phyloP scores from a whole-genome alignment of 2,888 invertebrate genomes.

The Aquatica leii region DNA sequence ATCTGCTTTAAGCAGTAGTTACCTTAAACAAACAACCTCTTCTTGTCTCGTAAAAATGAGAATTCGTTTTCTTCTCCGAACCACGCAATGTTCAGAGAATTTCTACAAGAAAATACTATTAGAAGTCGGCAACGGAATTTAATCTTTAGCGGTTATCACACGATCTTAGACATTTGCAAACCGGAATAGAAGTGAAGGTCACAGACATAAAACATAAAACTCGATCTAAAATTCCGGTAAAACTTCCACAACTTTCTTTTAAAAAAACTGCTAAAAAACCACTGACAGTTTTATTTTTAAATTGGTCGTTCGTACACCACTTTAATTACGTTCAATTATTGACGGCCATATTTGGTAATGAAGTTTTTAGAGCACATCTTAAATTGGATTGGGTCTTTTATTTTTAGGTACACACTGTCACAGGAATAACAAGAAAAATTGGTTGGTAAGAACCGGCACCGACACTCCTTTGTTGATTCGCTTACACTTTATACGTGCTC shows the following conservation, averaged over 20 bases:
- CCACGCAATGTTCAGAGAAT: constrained; percentile 18
- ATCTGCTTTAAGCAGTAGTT: constrained; percentile 36
- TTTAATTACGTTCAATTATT: constrained; percentile 26
- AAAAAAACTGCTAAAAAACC: constrained; percentile 13
- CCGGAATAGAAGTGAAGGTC: constrained; percentile 38
- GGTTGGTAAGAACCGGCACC: constrained; percentile 1
- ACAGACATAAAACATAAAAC: constrained; percentile 34
- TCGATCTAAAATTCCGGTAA: constrained; percentile 32
- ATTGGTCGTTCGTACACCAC: constrained; percentile 16
- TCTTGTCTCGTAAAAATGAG: no score
- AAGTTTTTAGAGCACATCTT: constrained; percentile 30
- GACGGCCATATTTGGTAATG: constrained; percentile 28
- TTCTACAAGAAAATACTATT: constrained; percentile 28
- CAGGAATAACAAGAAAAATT: neutral
- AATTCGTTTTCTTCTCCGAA: constrained; percentile 21
- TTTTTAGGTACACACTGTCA: constrained; percentile 11
- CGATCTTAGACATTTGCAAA: constrained; percentile 38
- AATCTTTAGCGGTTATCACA: constrained; percentile 38
- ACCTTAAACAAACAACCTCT: constrained; percentile 30
- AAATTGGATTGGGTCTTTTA: no score
- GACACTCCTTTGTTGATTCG: constrained; percentile 22
- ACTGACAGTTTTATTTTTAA: constrained; percentile 18
- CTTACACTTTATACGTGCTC: constrained; percentile 34
- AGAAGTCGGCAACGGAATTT: constrained; percentile 30
- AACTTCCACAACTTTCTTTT: no score